Evolutionary conservation across 1,140 invertebrate species (phyloP), one percentile per base, ranked within the genome.

Genomic region (Bombus terrestris): DNA sequence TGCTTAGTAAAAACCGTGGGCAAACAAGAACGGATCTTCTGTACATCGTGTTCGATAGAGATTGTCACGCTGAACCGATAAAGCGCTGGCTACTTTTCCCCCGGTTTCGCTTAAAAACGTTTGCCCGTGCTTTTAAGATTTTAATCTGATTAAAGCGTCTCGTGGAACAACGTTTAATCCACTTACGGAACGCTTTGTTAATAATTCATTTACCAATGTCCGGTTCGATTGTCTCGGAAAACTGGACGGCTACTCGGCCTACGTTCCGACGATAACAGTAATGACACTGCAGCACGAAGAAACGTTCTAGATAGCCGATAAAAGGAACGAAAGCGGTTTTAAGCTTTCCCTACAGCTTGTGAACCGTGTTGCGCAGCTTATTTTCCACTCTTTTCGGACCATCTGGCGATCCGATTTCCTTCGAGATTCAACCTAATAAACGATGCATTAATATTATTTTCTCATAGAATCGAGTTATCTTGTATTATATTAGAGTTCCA

Each of bases 101-200:
- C 8, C 8, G 28, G 59, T 6, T 15, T 25, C 18, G 5, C 5
- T 15, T 37, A 35, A n/a, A 43, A 82, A 74, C 25, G 8, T 66
- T 64, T 72, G 32, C n/a, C 39, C 9, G 69, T n/a, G 25, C 35
- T 77, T 57, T 83, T 25, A 68, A 77, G 62, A 68, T 83, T 68
- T 64, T 68, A 68, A 69, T 77, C 64, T n/a, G 73, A 69, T 83
- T 41, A 69, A 83, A 66, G n/a, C 15, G 9, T 25, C 57, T 28
- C 35, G 25, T 13, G 35, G 15, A 69, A 12, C 39, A 57, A 47
- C 62, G 22, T 75, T 76, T 76, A 47, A 83, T 83, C 59, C 73
- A 53, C 57, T 83, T 22, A 53, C 39, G 6, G 43, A 13, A 39
- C 32, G 12, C 12, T 43, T 62, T 43, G 39, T 76, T 83, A 75